Base-by-base conservation (phyloP, 2,113 vertebrate species). In the Atlantisia rogersi region DNA sequence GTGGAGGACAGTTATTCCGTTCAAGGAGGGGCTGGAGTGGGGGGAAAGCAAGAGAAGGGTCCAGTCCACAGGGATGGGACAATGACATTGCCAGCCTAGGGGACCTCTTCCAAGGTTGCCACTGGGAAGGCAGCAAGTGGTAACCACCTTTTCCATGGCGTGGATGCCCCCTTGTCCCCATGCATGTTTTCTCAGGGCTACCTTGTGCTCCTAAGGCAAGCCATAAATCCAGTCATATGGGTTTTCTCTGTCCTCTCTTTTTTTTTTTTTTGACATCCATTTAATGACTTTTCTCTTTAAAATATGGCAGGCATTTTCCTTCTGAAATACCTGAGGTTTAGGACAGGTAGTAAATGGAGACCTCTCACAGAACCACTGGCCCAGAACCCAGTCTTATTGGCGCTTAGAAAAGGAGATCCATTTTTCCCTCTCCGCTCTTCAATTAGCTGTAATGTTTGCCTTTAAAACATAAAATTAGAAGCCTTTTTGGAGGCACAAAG, bases 361-460 rank as follows among this genome's bases (percentile, higher is more conserved):
- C 90, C 94, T 96, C 92, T 95, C 92, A 81, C 94, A 96, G 96
- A 96, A 96, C 96, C 94, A 96, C 96, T 97, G 95, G 96, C 96
- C 96, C 94, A 96, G 95, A 97, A 97, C 92, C 94, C 92, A 96
- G 95, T 32, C 94, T 95, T 94, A 92, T 46, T 97, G 91, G 96
- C 94, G 52, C 94, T 94, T 55, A 87, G 94, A 91, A 94, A 94
- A 94, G 92, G 96, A 93, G 96, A 96, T 95, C 86, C 92, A 94
- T 96, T 97, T 96, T 97, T 96, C 92, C 44, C 78, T 91, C 91
- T 39, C 94, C 48, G 84, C 95, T 94, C 78, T 97, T 91, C 96
- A 97, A 97, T 95, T 97, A 97, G 88, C 95, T 96, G 92, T 64
- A 94, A 96, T 97, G 94, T 96, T 97, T 97, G 95, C 95, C 92